phyloP scores from a whole-genome alignment of 2,888 invertebrate genomes.

The Epsilonema sp. region DNA sequence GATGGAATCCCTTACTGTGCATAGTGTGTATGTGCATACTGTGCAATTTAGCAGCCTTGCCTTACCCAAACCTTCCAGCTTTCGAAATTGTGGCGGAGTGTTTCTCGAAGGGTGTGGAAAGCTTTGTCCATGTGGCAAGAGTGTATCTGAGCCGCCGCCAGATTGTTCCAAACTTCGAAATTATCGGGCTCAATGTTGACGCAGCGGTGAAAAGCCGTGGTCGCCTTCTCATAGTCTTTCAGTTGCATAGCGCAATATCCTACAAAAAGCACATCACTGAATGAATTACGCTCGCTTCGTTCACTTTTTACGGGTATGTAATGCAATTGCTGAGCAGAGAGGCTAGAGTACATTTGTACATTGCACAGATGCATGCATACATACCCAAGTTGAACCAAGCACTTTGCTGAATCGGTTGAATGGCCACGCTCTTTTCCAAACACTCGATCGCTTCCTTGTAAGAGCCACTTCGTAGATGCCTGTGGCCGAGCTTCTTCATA shows the following conservation, averaged over 20 bases:
- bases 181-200: constrained; percentile 35
- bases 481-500: constrained; percentile 64
- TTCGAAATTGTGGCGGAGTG: no score
- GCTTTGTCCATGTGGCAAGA: constrained; percentile 51
- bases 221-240: constrained; percentile 14
- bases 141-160: constrained; percentile 76
- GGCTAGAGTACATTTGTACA: no score
- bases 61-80: no score
- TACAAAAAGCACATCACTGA: constrained; percentile 20
- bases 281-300: constrained; percentile 6
- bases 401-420: constrained; percentile 18
- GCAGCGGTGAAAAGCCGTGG: constrained; percentile 15
- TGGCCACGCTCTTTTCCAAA: constrained; percentile 24
- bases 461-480: constrained; percentile 48
- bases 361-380: no score
- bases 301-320: no score
- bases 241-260: constrained; percentile 25
- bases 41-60: no score
- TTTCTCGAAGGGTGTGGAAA: constrained; percentile 16
- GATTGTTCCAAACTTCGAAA: constrained; percentile 94
- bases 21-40: no score
- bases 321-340: no score
- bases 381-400: no score
- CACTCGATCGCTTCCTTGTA: constrained; percentile 20
- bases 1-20: no score